phyloP scores from a whole-genome alignment of 2,888 invertebrate species.

The Automeris io region DNA sequence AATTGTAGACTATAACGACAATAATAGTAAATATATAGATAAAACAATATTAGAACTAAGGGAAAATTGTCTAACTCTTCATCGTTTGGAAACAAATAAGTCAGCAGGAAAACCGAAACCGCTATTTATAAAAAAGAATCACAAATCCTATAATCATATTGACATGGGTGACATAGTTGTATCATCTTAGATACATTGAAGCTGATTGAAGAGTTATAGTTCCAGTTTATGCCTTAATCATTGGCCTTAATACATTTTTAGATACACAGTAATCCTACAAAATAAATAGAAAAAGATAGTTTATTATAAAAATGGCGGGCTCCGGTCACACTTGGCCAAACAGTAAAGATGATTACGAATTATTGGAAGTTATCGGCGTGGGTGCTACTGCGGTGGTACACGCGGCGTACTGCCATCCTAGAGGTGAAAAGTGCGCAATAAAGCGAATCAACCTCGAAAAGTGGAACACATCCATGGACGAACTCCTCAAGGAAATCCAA shows the following conservation, averaged over 20 bases:
- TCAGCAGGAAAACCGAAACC: conserved; percentile 13
- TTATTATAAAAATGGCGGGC: conserved; percentile 38
- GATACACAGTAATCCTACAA: conserved; percentile 20
- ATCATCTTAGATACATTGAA: conserved; percentile 26
- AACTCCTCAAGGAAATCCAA: conserved; percentile 93
- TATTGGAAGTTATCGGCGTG: conserved; percentile 96
- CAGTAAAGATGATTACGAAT: conserved; percentile 94
- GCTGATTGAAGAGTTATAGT: conserved; percentile 16
- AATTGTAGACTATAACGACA: conserved; percentile 48
- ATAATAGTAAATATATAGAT: conserved; percentile 29
- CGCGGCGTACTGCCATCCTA: conserved; percentile 94
- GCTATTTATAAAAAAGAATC: conserved; percentile 43
- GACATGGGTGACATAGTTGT: conserved; percentile 51
- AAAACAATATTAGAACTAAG: conserved; percentile 53
- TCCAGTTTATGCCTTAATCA: conserved; percentile 40
- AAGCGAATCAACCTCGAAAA: conserved; percentile 99
- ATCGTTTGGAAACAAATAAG: conserved; percentile 41
- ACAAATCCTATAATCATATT: conserved; percentile 49
- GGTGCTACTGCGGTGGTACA: conserved; percentile 99
- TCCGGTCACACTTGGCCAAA: conserved; percentile 87
- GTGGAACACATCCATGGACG: conserved; percentile 99
- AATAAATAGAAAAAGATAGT: conserved; percentile 52
- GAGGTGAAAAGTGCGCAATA: conserved; percentile 97
- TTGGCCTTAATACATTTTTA: conserved; percentile 46
- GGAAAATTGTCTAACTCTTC: conserved; percentile 33